Conservation (phyloP, 2,113 vertebrate species). For the Callipepla californica region DNA sequence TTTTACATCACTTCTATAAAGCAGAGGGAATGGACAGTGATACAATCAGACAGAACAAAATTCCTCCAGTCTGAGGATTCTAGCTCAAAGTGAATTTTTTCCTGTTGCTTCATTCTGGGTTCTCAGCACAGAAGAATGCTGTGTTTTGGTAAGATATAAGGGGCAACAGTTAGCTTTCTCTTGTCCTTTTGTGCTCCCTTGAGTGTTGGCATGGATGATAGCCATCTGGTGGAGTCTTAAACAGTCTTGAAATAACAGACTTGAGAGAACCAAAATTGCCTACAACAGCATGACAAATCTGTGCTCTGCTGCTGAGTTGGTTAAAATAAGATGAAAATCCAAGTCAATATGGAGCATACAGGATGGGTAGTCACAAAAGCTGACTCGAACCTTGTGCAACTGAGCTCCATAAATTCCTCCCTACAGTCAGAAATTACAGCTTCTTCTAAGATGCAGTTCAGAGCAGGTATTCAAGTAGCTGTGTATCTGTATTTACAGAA, state of each 20-base stretch:
- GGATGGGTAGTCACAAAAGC: not conserved
- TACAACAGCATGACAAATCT: not conserved
- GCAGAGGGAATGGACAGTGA: not conserved
- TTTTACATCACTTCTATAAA: not conserved
- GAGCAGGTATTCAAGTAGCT: not conserved
- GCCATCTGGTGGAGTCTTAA: not conserved
- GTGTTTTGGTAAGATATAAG: not conserved
- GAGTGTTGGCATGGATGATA: not conserved
- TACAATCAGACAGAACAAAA: not conserved
- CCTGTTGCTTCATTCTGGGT: not conserved
- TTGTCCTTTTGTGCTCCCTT: not conserved
- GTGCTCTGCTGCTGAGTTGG: not conserved
- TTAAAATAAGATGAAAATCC: not conserved
- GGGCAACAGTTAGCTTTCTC: not conserved
- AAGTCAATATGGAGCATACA: not conserved
- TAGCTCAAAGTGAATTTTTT: not conserved
- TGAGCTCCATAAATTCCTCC: not conserved
- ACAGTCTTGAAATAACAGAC: slow-evolving; percentile 16
- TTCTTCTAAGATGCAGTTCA: not conserved
- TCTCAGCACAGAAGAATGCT: not conserved
- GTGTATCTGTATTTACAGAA: not conserved
- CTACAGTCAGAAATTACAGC: not conserved
- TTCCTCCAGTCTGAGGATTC: not conserved
- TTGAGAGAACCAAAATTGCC: not conserved
- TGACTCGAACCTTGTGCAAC: not conserved